Percentiles rank a stretch among this genome's conserved stretches.
phyloP scores from a whole-genome alignment of 2,888 invertebrate species.

The Mythimna pallens region DNA sequence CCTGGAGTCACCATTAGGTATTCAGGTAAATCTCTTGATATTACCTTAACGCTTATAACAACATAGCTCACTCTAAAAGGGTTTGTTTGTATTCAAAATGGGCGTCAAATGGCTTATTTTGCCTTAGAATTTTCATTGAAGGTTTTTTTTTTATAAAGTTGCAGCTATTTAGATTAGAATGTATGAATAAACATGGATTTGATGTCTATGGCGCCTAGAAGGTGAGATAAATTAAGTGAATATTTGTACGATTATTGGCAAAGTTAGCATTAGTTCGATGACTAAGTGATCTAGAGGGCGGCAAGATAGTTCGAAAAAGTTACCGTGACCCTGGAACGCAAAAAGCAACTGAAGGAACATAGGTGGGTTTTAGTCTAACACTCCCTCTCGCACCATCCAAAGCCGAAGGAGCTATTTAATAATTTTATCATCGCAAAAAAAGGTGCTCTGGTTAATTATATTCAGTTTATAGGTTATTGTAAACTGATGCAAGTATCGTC shows the following conservation, averaged over 20 bases:
- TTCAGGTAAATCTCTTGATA: constrained; percentile 45
- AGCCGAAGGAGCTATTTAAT: no score
- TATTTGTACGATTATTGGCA: background rate
- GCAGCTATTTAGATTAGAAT: constrained; percentile 55
- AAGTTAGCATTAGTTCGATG: background rate
- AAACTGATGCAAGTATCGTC: no score
- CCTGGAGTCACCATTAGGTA: constrained; percentile 35
- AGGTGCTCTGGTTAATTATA: no score
- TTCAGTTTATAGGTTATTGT: no score
- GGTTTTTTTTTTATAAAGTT: constrained; percentile 41
- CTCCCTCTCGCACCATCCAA: no score
- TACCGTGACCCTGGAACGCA: no score
- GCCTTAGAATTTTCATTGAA: constrained; percentile 48
- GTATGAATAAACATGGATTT: constrained; percentile 51
- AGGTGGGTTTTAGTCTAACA: no score
- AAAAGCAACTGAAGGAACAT: no score
- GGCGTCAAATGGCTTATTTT: constrained; percentile 49
- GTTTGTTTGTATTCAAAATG: constrained; percentile 48
- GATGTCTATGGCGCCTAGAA: constrained; percentile 28
- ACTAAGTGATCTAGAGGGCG: no score
- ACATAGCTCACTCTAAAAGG: constrained; percentile 39
- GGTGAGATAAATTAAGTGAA: constrained; percentile 31
- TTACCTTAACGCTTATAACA: constrained; percentile 33
- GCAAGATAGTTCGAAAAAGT: no score
- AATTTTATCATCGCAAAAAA: no score